phyloP scores from a whole-genome alignment of 1,140 invertebrate species.

The Trichonephila clavata region DNA sequence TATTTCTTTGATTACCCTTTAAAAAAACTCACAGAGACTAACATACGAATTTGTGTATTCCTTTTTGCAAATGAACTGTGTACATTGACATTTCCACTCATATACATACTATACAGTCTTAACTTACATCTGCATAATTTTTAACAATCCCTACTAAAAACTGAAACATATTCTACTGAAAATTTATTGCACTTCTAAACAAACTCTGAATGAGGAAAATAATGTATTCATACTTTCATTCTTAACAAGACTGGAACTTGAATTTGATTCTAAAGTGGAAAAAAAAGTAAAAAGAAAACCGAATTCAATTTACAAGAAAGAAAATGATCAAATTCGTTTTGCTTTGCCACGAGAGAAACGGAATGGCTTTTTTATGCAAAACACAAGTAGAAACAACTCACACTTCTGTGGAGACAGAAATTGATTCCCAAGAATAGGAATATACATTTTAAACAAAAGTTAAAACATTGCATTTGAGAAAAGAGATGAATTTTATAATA shows the following conservation, averaged over 20 bases:
- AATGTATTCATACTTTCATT: not conserved
- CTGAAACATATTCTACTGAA: too few relatives aligned
- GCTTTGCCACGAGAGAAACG: not conserved
- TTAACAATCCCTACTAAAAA: too few relatives aligned
- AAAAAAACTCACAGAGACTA: too few relatives aligned
- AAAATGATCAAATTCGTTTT: not conserved
- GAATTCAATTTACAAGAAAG: not conserved
- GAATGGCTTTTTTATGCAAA: not conserved
- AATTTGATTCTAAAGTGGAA: not conserved
- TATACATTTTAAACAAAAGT: conserved; percentile 28
- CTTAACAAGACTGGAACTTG: not conserved
- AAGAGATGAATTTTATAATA: not conserved
- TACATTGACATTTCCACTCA: too few relatives aligned
- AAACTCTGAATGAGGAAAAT: not conserved
- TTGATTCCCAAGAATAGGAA: not conserved
- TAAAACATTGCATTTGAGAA: not conserved
- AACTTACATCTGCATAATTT: too few relatives aligned
- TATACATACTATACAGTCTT: too few relatives aligned
- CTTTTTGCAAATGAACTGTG: too few relatives aligned
- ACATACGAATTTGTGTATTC: too few relatives aligned
- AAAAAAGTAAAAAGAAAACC: too few relatives aligned
- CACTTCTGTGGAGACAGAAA: not conserved
- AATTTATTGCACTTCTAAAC: too few relatives aligned
- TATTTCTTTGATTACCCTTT: too few relatives aligned
- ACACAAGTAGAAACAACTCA: not conserved